Evolutionary conservation across 2,113 vertebrate species (phyloP).

Genomic region (Brachionichthys hirsutus): DNA sequence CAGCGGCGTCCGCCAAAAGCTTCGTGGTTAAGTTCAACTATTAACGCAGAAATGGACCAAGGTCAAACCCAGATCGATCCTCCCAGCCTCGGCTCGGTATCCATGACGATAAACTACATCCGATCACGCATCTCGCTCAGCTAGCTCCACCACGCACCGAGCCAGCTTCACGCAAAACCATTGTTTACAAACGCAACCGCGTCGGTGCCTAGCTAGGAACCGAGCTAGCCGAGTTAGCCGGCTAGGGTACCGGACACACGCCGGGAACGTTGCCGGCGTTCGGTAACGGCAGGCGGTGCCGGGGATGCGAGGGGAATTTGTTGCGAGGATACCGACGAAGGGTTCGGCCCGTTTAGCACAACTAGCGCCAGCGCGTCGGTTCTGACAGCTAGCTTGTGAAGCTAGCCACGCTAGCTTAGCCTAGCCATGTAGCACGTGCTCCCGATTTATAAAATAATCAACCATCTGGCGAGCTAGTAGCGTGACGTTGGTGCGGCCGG

Average conservation of each 20-base stretch:
- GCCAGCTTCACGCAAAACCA: constrained; percentile 1
- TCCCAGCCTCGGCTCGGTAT: too few relatives aligned
- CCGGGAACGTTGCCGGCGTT: neutral
- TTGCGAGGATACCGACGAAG: neutral
- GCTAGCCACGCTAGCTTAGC: constrained; percentile 61
- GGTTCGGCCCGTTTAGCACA: neutral
- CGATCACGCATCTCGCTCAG: too few relatives aligned
- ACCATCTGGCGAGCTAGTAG: constrained; percentile 14
- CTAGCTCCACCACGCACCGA: too few relatives aligned
- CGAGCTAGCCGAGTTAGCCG: constrained; percentile 36
- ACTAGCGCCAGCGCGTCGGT: constrained; percentile 2
- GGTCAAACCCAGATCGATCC: too few relatives aligned
- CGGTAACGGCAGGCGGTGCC: neutral
- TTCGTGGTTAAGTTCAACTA: too few relatives aligned
- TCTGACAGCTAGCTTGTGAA: constrained; percentile 56
- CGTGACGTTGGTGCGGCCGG: neutral
- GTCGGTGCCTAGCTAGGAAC: constrained; percentile 25
- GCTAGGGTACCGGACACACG: neutral
- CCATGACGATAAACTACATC: too few relatives aligned
- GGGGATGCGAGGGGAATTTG: accelerated
- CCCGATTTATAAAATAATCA: constrained; percentile 64
- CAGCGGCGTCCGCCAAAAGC: too few relatives aligned
- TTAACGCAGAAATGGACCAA: too few relatives aligned
- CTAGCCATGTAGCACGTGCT: constrained; percentile 76
- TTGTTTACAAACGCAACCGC: constrained; percentile 54